These are phyloP conservation scores for Leucoraja erinaceus DNA, from an alignment of 2,113 vertebrate genomes.

Conservation along the genomic window DNA sequence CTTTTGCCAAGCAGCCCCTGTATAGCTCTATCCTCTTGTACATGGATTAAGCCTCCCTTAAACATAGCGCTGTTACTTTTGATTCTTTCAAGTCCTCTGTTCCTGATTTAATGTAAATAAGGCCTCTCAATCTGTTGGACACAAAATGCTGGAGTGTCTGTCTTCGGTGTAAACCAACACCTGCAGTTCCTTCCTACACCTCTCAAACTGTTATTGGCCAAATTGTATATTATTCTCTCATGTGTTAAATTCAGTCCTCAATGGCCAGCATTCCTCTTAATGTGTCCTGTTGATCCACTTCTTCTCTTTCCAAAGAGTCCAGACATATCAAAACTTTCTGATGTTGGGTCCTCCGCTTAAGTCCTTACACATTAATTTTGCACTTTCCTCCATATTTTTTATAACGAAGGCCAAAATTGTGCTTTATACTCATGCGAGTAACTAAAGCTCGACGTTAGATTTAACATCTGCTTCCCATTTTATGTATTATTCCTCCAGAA, in stretches of 20 bases:
- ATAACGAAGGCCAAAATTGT: not conserved
- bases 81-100: not conserved
- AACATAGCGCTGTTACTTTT: not conserved
- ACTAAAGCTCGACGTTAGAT: not conserved
- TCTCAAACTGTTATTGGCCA: not conserved
- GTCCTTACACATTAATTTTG: not conserved
- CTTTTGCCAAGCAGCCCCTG: not conserved
- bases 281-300: too few relatives aligned
- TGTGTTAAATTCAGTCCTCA: not conserved
- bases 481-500: not conserved
- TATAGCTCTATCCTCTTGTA: not conserved
- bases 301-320: too few relatives aligned
- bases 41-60: not conserved
- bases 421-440: not conserved
- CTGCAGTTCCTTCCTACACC: too few relatives aligned
- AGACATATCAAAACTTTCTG: too few relatives aligned
- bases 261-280: not conserved
- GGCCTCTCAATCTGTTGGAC: not conserved
- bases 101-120: not conserved
- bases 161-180: too few relatives aligned
- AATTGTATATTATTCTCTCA: not conserved
- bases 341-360: too few relatives aligned
- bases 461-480: not conserved
- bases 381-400: not conserved
- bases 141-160: too few relatives aligned